phyloP scores from a whole-genome alignment of 1,140 invertebrate genomes.

The Pogonus chalceus region DNA sequence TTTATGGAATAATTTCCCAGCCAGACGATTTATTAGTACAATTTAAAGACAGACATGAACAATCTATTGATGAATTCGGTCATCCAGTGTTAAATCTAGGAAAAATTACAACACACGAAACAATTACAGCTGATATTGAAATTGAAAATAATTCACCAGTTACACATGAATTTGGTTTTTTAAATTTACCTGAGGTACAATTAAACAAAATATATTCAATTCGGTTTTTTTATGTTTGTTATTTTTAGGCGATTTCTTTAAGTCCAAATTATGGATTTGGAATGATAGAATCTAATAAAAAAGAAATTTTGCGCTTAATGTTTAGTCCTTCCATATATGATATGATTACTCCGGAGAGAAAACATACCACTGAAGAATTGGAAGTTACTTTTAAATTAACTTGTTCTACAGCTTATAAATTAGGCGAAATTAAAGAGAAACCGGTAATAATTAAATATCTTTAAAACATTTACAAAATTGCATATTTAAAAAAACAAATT shows the following conservation, averaged over 20 bases:
- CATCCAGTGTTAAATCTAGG: not conserved
- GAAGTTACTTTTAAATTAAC: not conserved
- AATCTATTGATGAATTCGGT: not conserved
- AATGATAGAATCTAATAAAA: not conserved
- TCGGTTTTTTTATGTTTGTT: not conserved
- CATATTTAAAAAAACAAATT: no score
- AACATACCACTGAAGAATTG: no score
- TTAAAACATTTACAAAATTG: no score
- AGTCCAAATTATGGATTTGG: not conserved
- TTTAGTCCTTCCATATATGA: not conserved
- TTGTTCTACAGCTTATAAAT: not conserved
- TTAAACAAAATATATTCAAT: not conserved
- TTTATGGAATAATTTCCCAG: not conserved
- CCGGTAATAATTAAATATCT: no score
- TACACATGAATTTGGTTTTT: not conserved
- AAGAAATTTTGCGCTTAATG: not conserved
- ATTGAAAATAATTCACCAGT: not conserved
- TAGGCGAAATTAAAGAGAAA: not conserved
- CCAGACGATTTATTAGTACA: not conserved
- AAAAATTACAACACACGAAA: not conserved
- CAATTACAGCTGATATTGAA: not conserved
- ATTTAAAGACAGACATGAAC: not conserved
- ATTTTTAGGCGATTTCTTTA: not conserved
- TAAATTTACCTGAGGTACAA: slow-evolving; percentile 1
- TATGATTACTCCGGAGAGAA: not conserved